A percentile compares a stretch with the other conserved stretches of the same genome.
These are phyloP conservation scores for Rhinoderma darwinii DNA, from an alignment of 2,113 vertebrate genomes.

Conservation along the genomic window DNA sequence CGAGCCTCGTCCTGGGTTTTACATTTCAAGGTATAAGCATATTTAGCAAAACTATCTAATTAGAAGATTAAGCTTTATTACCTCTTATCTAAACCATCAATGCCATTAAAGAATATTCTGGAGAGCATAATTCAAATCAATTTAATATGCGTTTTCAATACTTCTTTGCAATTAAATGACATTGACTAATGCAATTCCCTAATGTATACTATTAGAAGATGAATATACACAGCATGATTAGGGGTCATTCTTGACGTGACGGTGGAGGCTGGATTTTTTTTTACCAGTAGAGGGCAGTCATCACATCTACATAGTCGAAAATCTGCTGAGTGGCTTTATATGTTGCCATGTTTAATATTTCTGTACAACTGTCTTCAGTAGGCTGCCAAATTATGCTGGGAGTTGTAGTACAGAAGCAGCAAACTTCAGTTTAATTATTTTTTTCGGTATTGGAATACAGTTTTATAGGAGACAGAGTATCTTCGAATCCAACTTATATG, in stretches of 20 bases:
- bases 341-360: neutral
- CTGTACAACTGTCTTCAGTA: neutral
- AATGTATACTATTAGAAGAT: conserved; percentile 36
- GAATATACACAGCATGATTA: neutral
- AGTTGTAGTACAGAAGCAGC: too few species aligned
- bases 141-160: conserved; percentile 29
- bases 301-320: neutral
- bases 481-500: too few species aligned
- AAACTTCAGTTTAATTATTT: too few species aligned
- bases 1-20: conserved; percentile 30
- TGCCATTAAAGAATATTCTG: conserved; percentile 39
- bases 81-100: conserved; percentile 34
- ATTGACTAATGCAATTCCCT: conserved; percentile 31
- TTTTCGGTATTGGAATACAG: too few species aligned
- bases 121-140: conserved; percentile 35
- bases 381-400: neutral
- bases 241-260: neutral
- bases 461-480: too few species aligned
- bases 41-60: conserved; percentile 30
- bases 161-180: conserved; percentile 33
- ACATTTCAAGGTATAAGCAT: conserved; percentile 39
- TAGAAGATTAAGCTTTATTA: conserved; percentile 27
- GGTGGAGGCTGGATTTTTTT: neutral
- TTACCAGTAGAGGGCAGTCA: conserved; percentile 46
- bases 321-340: neutral